Conservation (phyloP, 2,888 invertebrate species). For the Patella depressa region DNA sequence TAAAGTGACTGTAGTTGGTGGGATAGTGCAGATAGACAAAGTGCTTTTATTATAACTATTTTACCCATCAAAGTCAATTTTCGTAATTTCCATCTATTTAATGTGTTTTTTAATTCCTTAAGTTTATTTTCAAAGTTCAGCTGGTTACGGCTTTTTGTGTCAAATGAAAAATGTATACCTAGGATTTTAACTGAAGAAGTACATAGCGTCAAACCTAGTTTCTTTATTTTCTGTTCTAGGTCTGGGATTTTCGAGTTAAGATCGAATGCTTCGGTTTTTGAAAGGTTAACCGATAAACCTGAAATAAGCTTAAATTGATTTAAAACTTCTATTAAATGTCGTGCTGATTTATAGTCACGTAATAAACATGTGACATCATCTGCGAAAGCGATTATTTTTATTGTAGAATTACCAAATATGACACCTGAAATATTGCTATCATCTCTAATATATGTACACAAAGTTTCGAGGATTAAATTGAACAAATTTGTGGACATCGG, state of each 20-base stretch:
- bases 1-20: conserved; percentile 1
- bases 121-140: neutral
- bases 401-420: neutral
- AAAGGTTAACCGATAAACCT: neutral
- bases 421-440: neutral
- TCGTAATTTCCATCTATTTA: neutral
- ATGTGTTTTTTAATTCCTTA: neutral
- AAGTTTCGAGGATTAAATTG: neutral
- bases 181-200: neutral
- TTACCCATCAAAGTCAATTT: neutral
- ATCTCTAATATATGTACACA: neutral
- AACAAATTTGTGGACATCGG: neutral
- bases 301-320: conserved; percentile 1
- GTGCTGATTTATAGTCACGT: neutral
- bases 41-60: neutral
- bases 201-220: neutral
- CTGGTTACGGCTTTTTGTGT: neutral
- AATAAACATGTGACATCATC: neutral
- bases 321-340: conserved; percentile 1
- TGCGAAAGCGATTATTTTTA: neutral
- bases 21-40: neutral
- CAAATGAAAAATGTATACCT: neutral
- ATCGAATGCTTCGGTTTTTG: conserved; percentile 7
- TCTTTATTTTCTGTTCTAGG: neutral
- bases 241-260: neutral